Percentiles rank a stretch among this genome's conserved stretches.
Conservation (phyloP, 2,797 vertebrate genomes). For the Semaprochilodus insignis region DNA sequence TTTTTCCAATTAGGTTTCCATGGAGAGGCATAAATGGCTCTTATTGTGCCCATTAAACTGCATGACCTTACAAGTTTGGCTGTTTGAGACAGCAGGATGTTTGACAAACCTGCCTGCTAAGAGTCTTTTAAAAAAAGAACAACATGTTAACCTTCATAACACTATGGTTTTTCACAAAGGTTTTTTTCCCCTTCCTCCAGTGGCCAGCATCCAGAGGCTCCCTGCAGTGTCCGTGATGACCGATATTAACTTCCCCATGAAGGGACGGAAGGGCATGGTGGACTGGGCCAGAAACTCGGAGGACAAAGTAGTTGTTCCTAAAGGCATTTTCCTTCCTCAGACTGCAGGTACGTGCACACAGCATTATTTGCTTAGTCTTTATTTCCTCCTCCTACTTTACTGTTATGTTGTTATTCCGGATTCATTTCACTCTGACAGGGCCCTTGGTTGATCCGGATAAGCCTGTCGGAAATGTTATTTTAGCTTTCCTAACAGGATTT, state of each 20-base stretch:
- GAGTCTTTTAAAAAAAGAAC: neutral
- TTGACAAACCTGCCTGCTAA: neutral
- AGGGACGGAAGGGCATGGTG: constrained; percentile 99
- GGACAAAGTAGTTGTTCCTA: constrained; percentile 97
- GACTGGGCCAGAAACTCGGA: constrained; percentile 99
- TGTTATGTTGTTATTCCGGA: neutral
- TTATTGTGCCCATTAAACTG: neutral
- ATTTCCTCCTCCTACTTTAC: neutral
- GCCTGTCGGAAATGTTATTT: constrained; percentile 1
- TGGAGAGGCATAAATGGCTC: neutral
- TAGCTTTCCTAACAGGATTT: neutral
- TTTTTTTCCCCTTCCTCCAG: constrained; percentile 73
- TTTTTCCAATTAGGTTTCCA: neutral
- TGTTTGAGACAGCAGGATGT: neutral
- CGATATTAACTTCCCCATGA: constrained; percentile 99
- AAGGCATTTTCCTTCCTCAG: constrained; percentile 94
- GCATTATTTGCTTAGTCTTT: neutral
- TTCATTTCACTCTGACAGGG: neutral
- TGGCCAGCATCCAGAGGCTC: constrained; percentile 98
- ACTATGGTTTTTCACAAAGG: neutral
- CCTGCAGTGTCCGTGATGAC: constrained; percentile 96
- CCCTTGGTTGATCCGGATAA: neutral
- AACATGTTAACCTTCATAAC: constrained; percentile 19
- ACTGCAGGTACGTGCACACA: constrained; percentile 86
- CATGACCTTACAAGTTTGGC: neutral